Conservation (phyloP, 2,113 vertebrate species). For the Pseudopodoces humilis region DNA sequence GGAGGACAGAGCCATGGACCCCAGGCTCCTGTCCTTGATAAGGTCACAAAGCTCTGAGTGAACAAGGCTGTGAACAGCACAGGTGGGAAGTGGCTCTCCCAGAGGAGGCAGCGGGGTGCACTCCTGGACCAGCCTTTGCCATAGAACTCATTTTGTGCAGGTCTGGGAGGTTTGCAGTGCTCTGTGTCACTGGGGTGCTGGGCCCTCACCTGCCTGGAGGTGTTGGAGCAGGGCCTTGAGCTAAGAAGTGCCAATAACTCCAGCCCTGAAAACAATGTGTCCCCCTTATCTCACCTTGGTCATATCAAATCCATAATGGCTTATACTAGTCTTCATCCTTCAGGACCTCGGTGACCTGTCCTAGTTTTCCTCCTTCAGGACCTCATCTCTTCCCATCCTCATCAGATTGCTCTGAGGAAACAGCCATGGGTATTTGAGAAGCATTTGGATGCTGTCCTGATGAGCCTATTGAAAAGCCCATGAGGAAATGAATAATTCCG, state of each 20-base stretch:
- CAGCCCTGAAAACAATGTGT: background rate
- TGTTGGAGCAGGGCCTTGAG: background rate
- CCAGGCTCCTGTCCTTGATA: background rate
- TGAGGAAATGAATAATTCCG: conserved; percentile 10
- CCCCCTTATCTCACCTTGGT: accelerated
- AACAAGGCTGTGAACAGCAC: background rate
- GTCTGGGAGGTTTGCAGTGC: background rate
- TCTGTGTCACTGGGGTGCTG: background rate
- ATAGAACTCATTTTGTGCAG: background rate
- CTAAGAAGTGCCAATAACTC: background rate
- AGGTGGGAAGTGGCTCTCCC: background rate
- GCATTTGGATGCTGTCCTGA: background rate
- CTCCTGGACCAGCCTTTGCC: background rate
- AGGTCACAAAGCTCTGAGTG: background rate
- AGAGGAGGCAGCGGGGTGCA: background rate
- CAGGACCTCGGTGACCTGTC: background rate
- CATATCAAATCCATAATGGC: no score
- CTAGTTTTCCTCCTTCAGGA: background rate
- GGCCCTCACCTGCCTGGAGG: background rate
- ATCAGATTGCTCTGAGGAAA: background rate
- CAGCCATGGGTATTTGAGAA: background rate
- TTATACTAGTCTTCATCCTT: background rate
- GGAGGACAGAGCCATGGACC: background rate
- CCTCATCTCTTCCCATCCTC: background rate
- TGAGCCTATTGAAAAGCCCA: background rate